Conservation (phyloP, 2,888 invertebrate species). For the Drosophila imparisetae region DNA sequence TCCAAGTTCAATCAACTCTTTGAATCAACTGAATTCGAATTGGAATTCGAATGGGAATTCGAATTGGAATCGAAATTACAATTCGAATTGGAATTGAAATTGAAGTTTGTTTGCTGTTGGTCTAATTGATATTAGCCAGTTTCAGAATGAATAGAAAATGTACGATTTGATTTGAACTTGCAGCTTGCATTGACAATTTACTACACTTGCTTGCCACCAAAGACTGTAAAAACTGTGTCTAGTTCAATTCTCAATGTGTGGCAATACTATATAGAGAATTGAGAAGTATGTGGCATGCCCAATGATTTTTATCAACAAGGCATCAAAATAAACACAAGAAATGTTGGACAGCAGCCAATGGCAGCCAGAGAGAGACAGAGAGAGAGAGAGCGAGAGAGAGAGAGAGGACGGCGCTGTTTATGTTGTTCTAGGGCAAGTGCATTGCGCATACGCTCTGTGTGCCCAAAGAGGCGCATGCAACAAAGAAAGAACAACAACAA, state of each 20-base stretch:
- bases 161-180: constrained; percentile 9
- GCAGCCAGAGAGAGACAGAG: background rate
- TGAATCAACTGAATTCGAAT: background rate
- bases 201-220: constrained; percentile 25
- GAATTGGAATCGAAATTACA: too few species aligned
- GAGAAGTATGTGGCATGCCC: constrained; percentile 11
- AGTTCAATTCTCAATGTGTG: constrained; percentile 24
- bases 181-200: constrained; percentile 18
- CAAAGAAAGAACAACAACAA: constrained; percentile 10
- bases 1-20: constrained; percentile 27
- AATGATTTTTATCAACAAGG: constrained; percentile 50
- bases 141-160: background rate
- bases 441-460: constrained; percentile 50
- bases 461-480: constrained; percentile 20
- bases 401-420: background rate
- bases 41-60: too few species aligned
- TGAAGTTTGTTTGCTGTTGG: background rate
- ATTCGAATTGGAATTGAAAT: background rate
- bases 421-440: constrained; percentile 48
- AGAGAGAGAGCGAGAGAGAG: constrained; percentile 2
- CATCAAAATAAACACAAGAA: constrained; percentile 40
- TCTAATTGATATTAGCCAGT: background rate
- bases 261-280: constrained; percentile 5
- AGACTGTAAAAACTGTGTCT: constrained; percentile 32
- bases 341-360: constrained; percentile 33